Percentiles rank a stretch among this genome's conserved stretches.
These are phyloP conservation scores for Salarias fasciatus DNA, from an alignment of 2,797 vertebrate species.

Conservation along the genomic window DNA sequence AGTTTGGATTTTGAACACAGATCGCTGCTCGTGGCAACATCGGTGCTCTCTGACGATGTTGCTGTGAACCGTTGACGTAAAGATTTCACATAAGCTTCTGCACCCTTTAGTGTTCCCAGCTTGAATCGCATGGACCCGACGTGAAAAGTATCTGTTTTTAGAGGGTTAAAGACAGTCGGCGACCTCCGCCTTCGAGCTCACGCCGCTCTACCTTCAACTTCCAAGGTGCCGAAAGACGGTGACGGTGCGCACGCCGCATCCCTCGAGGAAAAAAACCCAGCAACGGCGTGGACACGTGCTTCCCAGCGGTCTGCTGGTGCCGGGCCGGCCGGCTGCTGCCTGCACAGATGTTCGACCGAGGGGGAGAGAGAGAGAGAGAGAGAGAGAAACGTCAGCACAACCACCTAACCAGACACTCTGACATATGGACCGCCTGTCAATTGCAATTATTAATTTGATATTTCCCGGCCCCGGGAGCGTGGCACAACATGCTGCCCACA, in stretches of 20 bases:
- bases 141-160: no score
- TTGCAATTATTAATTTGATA: slow-evolving; percentile 78
- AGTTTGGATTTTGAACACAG: no score
- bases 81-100: no score
- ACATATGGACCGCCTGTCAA: slow-evolving; percentile 76
- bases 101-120: no score
- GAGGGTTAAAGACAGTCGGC: no score
- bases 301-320: slow-evolving; percentile 29
- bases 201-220: no score
- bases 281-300: slow-evolving; percentile 24
- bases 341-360: slow-evolving; percentile 46
- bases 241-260: slow-evolving; percentile 1
- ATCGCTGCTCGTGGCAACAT: no score
- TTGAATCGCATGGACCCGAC: no score
- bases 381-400: slow-evolving; percentile 29
- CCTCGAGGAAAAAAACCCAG: neutral
- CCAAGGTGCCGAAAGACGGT: neutral
- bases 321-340: slow-evolving; percentile 24
- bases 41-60: no score
- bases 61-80: no score
- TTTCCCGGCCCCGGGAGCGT: slow-evolving; percentile 52
- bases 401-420: slow-evolving; percentile 44
- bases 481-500: slow-evolving; percentile 64
- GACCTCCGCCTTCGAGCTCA: no score
- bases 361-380: slow-evolving; percentile 19